Percentiles rank a stretch among this genome's conserved stretches.
Evolutionary conservation across 2,888 invertebrate species (phyloP).

Genomic region (Pachymerium ferrugineum): DNA sequence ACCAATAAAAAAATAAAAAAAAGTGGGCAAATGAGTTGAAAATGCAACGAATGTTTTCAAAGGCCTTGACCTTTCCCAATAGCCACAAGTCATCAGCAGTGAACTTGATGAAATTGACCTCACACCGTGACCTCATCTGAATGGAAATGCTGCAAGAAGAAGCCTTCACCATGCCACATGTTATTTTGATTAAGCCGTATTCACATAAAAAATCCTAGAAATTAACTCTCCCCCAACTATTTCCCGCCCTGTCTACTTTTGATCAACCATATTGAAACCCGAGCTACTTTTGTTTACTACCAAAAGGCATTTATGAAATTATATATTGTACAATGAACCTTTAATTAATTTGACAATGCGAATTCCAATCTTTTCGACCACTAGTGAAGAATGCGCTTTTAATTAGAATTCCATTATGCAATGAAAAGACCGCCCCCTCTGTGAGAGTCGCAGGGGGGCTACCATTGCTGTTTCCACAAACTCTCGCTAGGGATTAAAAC

Average conservation of each 20-base stretch:
- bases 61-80: conserved; percentile 25
- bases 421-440: not conserved
- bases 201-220: no score
- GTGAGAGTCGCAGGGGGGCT: not conserved
- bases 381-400: not conserved
- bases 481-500: not conserved
- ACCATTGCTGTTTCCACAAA: not conserved
- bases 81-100: conserved; percentile 25
- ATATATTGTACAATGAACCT: not conserved
- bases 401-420: conserved; percentile 13
- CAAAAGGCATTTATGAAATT: not conserved
- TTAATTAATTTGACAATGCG: not conserved
- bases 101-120: conserved; percentile 29
- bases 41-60: conserved; percentile 5
- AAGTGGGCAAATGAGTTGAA: not conserved
- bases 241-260: no score
- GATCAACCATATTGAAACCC: no score
- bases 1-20: no score
- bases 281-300: no score
- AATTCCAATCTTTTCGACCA: not conserved
- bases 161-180: not conserved
- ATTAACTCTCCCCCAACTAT: no score
- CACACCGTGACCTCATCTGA: conserved; percentile 27
- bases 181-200: no score
- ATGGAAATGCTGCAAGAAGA: conserved; percentile 23